Conservation (phyloP, 2,113 vertebrate genomes). For the Xiphorhynchus elegans region DNA sequence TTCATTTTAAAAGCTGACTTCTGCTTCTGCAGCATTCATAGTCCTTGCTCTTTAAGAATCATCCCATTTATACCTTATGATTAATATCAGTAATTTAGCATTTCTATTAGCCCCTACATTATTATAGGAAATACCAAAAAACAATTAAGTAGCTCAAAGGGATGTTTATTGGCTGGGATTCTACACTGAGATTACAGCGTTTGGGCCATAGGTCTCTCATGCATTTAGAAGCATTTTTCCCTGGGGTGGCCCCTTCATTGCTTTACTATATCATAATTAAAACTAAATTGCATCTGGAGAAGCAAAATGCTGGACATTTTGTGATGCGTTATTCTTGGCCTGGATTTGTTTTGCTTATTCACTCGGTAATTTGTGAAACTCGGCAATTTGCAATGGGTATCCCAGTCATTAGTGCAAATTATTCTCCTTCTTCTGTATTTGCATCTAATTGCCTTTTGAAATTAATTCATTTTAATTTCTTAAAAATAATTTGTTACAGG, state of each 20-base stretch:
- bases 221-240: conserved; percentile 30
- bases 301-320: conserved; percentile 14
- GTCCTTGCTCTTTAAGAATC: conserved; percentile 5
- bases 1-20: conserved; percentile 32
- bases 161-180: not conserved
- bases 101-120: not conserved
- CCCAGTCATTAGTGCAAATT: conserved; percentile 67
- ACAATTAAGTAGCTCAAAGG: conserved; percentile 4
- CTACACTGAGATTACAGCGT: not conserved
- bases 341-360: conserved; percentile 58
- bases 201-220: not conserved
- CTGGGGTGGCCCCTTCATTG: not conserved
- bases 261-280: conserved; percentile 43
- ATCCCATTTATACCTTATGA: conserved; percentile 27
- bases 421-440: conserved; percentile 59
- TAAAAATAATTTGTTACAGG: conserved; percentile 45
- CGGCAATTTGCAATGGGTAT: conserved; percentile 60
- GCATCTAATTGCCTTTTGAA: conserved; percentile 65
- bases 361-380: conserved; percentile 57
- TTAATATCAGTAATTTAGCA: conserved; percentile 28
- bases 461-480: conserved; percentile 61
- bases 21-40: not conserved
- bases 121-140: not conserved
- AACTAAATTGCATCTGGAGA: conserved; percentile 41
- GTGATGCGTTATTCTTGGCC: conserved; percentile 36